Conservation (phyloP, 2,797 vertebrate genomes). For the Periparus ater region DNA sequence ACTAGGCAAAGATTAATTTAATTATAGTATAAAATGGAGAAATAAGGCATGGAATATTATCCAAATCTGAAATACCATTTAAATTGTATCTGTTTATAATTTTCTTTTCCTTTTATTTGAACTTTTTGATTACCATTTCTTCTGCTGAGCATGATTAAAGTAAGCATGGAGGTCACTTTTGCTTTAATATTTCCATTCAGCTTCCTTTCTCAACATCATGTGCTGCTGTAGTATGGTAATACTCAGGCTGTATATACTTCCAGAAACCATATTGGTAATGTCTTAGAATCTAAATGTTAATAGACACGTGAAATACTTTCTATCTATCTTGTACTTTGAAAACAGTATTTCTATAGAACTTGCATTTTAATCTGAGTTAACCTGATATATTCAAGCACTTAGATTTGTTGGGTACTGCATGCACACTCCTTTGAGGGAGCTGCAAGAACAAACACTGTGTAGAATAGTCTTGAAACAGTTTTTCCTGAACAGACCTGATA, state of each 20-base stretch:
- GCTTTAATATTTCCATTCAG: neutral
- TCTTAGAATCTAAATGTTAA: neutral
- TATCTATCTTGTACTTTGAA: neutral
- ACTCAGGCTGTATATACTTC: neutral
- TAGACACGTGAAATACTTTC: neutral
- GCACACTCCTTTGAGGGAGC: neutral
- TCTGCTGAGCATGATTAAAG: neutral
- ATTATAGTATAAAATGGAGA: neutral
- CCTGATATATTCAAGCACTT: neutral
- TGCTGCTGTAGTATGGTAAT: neutral
- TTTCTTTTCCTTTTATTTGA: neutral
- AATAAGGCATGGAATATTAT: neutral
- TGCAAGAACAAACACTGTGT: neutral
- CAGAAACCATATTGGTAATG: neutral
- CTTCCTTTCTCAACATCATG: neutral
- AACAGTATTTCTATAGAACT: neutral
- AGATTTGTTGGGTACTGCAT: neutral
- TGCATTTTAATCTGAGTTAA: neutral
- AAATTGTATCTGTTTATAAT: neutral
- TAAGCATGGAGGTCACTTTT: neutral
- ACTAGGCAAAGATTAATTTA: neutral
- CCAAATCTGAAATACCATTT: neutral
- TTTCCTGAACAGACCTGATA: neutral
- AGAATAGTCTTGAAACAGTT: neutral
- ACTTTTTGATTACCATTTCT: neutral